Conservation (phyloP, 2,888 invertebrate genomes). For the Anthoptus insignis region DNA sequence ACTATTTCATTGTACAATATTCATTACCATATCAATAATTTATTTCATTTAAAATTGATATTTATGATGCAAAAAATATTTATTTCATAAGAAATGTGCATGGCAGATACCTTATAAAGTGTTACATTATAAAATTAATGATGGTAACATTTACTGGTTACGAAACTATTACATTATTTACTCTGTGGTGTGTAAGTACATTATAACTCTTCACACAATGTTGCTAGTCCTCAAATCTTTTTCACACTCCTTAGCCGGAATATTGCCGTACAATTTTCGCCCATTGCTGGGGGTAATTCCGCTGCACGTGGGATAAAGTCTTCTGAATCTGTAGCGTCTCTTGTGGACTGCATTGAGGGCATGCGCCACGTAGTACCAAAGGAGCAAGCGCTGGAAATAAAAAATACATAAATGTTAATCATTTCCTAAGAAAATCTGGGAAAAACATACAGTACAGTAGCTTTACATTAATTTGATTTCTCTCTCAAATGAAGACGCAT, state of each 20-base stretch:
- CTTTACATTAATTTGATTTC: no score
- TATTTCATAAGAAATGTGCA: neutral
- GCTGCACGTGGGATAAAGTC: slow-evolving; percentile 91
- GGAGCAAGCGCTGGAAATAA: slow-evolving; percentile 90
- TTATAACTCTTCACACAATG: slow-evolving; percentile 1
- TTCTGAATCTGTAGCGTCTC: slow-evolving; percentile 92
- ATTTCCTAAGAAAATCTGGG: no score
- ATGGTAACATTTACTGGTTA: slow-evolving; percentile 1
- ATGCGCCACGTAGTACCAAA: slow-evolving; percentile 90
- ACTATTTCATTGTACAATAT: no score
- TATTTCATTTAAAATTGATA: no score
- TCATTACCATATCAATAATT: no score
- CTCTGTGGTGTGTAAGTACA: no score
- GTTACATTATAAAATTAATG: neutral
- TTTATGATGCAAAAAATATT: neutral
- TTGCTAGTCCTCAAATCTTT: neutral
- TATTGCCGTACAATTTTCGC: slow-evolving; percentile 91
- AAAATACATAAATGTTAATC: no score
- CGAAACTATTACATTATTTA: slow-evolving; percentile 5
- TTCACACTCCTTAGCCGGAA: slow-evolving; percentile 73
- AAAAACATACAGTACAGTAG: no score
- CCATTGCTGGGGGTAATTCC: slow-evolving; percentile 93
- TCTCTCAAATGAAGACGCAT: no score
- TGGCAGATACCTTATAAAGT: neutral
- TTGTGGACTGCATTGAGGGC: slow-evolving; percentile 90